Base-by-base conservation (phyloP, 2,113 vertebrate genomes). In the Vidua macroura region DNA sequence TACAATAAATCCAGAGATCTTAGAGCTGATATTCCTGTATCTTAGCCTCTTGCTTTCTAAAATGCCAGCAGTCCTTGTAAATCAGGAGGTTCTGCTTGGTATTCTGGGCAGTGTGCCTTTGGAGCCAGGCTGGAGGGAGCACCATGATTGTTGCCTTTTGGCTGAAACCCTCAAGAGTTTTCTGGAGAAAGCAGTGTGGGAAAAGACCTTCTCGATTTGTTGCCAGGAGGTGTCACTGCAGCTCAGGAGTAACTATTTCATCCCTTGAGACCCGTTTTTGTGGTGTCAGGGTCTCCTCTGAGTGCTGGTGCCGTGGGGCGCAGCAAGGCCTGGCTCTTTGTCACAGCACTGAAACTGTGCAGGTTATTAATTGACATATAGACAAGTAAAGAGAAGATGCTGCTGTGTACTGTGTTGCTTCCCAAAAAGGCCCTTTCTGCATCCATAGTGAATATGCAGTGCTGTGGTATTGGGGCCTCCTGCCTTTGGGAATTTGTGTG, bases 191-290 rank as follows among this genome's bases (percentile, higher is more conserved):
- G 77, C 67, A 81, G 14, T 9, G 28, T 60, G 52, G 76, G 48
- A 74, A 77, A 67, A 56, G 52, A 63, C 31, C 33, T 75, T 74
- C 94, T 91, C 70, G 16, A 18, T 78, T n/a, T 96, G 49, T 94
- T 84, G 86, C 98, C 98, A 98, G 98, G 96, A 98, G 97, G 94
- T 98, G 98, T 97, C 98, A 97, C 94, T 97, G 53, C 91, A 97
- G 94, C 83, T 98, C 97, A 97, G 84, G 90, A 81, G 92, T 90
- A 96, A 56, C 82, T 56, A 0, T 93, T 68, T 31, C 30, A 4
- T 95, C 93, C 90, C 68, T 33, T 62, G 90, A 84, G 74, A 72
- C 11, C 59, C 14, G 10, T 56, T 66, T 60, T 5, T 55, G 2
- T 10, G 70, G 67, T 39, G 78, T 15, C 24, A 12, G 12, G 55